phyloP scores from a whole-genome alignment of 2,113 vertebrate species.

The Columba janthina region DNA sequence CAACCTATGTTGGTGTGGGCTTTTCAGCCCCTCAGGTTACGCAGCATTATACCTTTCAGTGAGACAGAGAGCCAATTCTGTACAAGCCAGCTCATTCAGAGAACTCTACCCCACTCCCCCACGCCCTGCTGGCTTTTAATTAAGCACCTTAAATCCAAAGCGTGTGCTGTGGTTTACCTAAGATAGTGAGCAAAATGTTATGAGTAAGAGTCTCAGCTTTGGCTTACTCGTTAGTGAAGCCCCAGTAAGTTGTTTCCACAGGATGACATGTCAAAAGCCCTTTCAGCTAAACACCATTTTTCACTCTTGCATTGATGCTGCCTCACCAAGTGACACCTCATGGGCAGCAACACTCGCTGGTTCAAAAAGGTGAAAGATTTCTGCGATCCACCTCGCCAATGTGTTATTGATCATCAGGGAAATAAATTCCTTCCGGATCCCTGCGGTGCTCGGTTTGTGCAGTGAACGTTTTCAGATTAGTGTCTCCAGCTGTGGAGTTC shows the following conservation, averaged over 20 bases:
- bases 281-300: background rate
- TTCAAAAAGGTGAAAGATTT: background rate
- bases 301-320: background rate
- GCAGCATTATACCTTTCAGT: no score
- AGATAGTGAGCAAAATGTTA: fast-evolving
- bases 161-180: background rate
- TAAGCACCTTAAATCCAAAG: background rate
- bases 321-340: background rate
- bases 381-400: background rate
- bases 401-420: background rate
- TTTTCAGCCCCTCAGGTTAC: background rate
- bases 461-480: background rate
- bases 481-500: conserved; percentile 17
- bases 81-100: background rate
- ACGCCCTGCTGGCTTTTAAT: background rate
- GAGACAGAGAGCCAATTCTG: background rate
- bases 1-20: background rate
- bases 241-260: background rate
- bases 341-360: background rate
- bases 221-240: background rate
- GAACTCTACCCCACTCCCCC: background rate
- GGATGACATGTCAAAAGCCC: background rate
- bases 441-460: background rate
- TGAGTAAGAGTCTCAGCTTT: fast-evolving
- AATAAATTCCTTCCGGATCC: background rate